Evolutionary conservation across 2,888 invertebrate genomes (phyloP).

Genomic region (Tineola bisselliella): DNA sequence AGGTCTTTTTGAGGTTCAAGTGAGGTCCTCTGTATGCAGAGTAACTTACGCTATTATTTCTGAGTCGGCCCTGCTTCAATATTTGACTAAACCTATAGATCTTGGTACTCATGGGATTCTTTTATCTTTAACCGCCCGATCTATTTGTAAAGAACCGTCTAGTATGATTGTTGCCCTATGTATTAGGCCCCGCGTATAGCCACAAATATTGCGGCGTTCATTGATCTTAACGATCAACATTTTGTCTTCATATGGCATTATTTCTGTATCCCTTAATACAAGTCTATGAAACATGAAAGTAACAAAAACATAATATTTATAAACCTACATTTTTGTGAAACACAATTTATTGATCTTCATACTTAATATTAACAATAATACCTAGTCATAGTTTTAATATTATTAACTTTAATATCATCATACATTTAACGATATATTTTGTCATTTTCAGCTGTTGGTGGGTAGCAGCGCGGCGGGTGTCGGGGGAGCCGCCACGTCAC

Average conservation of each 20-base stretch:
- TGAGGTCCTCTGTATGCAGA: slow-evolving; percentile 50
- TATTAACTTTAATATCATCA: no score
- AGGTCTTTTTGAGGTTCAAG: slow-evolving; percentile 43
- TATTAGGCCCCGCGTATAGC: background rate
- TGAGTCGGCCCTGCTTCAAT: slow-evolving; percentile 52
- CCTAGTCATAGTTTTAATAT: no score
- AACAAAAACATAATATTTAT: no score
- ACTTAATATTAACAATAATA: no score
- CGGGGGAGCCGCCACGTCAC: slow-evolving; percentile 79
- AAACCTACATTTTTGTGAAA: no score
- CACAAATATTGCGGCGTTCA: slow-evolving; percentile 5
- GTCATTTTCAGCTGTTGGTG: slow-evolving; percentile 72
- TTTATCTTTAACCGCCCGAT: slow-evolving; percentile 55
- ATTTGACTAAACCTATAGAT: slow-evolving; percentile 60
- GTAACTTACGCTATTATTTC: slow-evolving; percentile 65
- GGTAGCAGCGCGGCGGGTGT: slow-evolving; percentile 79
- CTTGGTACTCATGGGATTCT: slow-evolving; percentile 33
- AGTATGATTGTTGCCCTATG: slow-evolving; percentile 22
- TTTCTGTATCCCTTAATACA: no score
- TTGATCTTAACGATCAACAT: background rate
- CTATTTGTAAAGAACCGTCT: slow-evolving; percentile 31
- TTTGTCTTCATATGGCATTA: background rate
- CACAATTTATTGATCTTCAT: no score
- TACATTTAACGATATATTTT: no score
- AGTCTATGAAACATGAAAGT: no score